phyloP scores from a whole-genome alignment of 2,888 invertebrate species.

The Glyphotaelius pellucidus region DNA sequence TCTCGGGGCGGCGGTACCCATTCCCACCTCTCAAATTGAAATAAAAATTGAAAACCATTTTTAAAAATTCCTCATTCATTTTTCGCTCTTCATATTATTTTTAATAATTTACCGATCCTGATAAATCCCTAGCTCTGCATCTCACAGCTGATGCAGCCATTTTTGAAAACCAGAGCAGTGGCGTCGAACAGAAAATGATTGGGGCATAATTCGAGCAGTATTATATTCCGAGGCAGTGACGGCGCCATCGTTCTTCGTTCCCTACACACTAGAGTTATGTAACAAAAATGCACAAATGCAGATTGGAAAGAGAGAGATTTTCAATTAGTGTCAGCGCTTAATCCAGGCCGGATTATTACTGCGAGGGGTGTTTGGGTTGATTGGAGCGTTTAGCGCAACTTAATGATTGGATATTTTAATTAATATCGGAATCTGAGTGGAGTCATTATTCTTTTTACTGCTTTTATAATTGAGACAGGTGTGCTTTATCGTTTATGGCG shows the following conservation, averaged over 20 bases:
- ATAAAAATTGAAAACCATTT: too few relatives aligned
- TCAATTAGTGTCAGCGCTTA: not conserved
- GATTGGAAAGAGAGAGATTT: not conserved
- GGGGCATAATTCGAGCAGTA: slow-evolving; percentile 26
- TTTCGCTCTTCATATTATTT: not conserved
- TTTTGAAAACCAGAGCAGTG: slow-evolving; percentile 5
- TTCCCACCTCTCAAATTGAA: too few relatives aligned
- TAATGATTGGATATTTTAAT: not conserved
- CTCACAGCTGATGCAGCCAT: slow-evolving; percentile 19
- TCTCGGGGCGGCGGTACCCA: too few relatives aligned
- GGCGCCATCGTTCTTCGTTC: not conserved
- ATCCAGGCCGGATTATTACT: not conserved
- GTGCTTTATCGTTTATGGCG: too few relatives aligned
- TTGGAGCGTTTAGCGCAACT: not conserved
- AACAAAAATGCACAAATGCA: slow-evolving; percentile 10
- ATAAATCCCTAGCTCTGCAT: not conserved
- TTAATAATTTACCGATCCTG: not conserved
- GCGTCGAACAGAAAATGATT: slow-evolving; percentile 26
- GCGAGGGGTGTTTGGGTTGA: not conserved
- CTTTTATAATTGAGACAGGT: too few relatives aligned
- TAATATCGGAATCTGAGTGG: not conserved
- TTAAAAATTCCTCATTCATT: not conserved
- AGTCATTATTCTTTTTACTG: not conserved
- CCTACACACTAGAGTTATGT: not conserved
- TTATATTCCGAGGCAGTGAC: not conserved